phyloP scores from a whole-genome alignment of 2,888 invertebrate species.

The Sarcophaga variegata region DNA sequence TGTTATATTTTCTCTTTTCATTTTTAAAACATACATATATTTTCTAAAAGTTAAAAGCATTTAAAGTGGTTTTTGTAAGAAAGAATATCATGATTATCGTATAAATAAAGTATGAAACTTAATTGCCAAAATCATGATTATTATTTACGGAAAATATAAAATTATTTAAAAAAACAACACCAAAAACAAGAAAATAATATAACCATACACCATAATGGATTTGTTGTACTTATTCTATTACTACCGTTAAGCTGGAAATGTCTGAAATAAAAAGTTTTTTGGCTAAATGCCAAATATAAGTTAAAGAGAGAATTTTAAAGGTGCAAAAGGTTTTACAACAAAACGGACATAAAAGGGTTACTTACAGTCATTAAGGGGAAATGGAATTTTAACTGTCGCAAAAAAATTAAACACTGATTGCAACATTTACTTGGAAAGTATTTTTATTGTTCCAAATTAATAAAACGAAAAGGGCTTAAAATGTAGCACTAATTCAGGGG shows the following conservation, averaged over 20 bases:
- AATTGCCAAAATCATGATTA: not conserved
- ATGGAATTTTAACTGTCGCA: too few species aligned
- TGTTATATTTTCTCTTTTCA: not conserved
- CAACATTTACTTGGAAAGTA: too few species aligned
- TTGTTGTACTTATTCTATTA: not conserved
- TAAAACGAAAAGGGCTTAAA: too few species aligned
- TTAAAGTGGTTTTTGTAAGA: not conserved
- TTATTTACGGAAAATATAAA: constrained; percentile 21
- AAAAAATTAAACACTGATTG: too few species aligned
- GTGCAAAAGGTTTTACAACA: not conserved
- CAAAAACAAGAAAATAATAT: not conserved
- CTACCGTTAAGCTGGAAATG: not conserved
- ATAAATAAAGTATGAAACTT: constrained; percentile 9
- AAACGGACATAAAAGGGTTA: not conserved
- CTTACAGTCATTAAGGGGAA: not conserved
- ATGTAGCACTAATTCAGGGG: too few species aligned
- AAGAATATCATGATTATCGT: constrained; percentile 1
- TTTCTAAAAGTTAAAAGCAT: constrained; percentile 17
- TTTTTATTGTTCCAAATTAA: too few species aligned
- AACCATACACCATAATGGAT: not conserved
- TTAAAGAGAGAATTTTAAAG: not conserved
- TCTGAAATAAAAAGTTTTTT: not conserved
- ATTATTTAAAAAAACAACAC: too few species aligned
- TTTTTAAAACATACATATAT: not conserved
- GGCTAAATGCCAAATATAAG: not conserved